Conservation (phyloP, 1,140 invertebrate species). For the Leptinotarsa defecta region DNA sequence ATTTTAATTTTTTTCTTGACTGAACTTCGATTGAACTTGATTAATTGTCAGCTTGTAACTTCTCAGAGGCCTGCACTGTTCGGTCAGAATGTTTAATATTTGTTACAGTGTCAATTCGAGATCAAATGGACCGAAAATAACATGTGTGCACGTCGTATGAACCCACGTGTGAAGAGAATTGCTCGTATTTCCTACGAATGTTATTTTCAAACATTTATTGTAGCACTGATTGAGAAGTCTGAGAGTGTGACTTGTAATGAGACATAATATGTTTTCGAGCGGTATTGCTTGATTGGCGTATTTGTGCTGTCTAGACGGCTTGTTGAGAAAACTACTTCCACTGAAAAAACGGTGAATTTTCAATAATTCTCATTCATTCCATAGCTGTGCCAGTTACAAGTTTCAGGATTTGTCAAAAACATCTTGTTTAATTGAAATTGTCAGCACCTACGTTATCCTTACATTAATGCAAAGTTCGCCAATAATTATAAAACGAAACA, state of each 20-base stretch:
- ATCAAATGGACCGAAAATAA: conserved; percentile 44
- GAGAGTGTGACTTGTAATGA: conserved; percentile 25
- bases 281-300: conserved; percentile 7
- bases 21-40: too few relatives aligned
- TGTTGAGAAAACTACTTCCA: neutral
- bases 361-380: too few relatives aligned
- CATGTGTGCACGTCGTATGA: conserved; percentile 29
- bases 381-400: too few relatives aligned
- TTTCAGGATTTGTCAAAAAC: too few relatives aligned
- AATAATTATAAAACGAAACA: too few relatives aligned
- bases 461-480: too few relatives aligned
- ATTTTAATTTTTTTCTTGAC: too few relatives aligned
- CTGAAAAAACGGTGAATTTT: neutral
- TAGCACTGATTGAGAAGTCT: conserved; percentile 37
- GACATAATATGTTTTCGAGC: conserved; percentile 12
- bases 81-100: conserved; percentile 34
- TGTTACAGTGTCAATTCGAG: conserved; percentile 39
- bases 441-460: too few relatives aligned
- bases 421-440: too few relatives aligned
- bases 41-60: neutral
- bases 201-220: conserved; percentile 39
- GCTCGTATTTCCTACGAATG: conserved; percentile 37
- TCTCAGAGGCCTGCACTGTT: neutral
- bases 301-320: neutral
- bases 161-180: conserved; percentile 39